These are phyloP conservation scores for Perizoma affinitatum DNA, from an alignment of 2,888 invertebrate species.

Conservation along the genomic window DNA sequence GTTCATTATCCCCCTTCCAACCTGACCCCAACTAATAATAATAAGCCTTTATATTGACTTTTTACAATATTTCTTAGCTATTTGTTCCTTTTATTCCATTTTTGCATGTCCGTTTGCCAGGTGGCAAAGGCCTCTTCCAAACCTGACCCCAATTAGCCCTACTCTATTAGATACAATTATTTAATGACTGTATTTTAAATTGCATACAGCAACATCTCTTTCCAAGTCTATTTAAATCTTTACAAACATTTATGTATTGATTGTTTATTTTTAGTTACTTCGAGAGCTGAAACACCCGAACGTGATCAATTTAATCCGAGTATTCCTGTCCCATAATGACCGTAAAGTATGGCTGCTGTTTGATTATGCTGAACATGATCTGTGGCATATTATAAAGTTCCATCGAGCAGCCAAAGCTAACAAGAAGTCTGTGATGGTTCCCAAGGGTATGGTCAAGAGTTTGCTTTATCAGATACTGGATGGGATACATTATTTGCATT, in stretches of 20 bases:
- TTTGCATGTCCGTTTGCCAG: no score
- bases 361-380: slow-evolving; percentile 99
- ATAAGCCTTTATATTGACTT: no score
- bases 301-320: slow-evolving; percentile 97
- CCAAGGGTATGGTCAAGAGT: slow-evolving; percentile 99
- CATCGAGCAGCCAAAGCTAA: slow-evolving; percentile 98
- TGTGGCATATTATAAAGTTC: slow-evolving; percentile 99
- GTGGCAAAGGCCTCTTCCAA: no score
- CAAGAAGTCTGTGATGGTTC: slow-evolving; percentile 97
- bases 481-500: slow-evolving; percentile 99
- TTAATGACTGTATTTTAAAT: no score
- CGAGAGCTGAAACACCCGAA: slow-evolving; percentile 98
- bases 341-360: slow-evolving; percentile 98
- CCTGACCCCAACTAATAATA: no score
- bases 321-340: slow-evolving; percentile 98
- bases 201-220: no score
- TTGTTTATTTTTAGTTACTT: slow-evolving; percentile 88
- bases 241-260: background rate
- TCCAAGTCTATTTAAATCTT: no score
- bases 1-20: no score
- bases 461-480: slow-evolving; percentile 98
- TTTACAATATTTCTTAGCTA: no score
- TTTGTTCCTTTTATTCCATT: no score
- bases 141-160: no score
- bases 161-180: no score